Conservation (phyloP, 2,113 vertebrate genomes). For the Emberiza fucata region DNA sequence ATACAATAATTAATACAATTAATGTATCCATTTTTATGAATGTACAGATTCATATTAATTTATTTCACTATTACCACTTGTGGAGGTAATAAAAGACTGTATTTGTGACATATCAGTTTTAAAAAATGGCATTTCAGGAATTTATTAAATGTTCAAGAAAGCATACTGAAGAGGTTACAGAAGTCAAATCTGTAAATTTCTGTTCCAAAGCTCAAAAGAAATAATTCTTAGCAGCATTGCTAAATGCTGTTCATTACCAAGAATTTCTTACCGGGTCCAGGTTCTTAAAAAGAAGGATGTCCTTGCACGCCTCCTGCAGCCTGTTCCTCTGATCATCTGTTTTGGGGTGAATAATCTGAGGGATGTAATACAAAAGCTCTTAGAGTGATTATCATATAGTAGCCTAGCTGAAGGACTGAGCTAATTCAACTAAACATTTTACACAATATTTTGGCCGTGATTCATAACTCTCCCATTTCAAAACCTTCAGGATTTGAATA, state of each 20-base stretch:
- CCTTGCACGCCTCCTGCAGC: constrained; percentile 95
- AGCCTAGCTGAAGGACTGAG: background rate
- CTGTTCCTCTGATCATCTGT: constrained; percentile 96
- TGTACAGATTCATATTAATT: background rate
- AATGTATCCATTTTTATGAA: background rate
- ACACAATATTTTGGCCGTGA: background rate
- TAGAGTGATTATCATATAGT: background rate
- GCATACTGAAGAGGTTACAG: background rate
- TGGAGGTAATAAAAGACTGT: background rate
- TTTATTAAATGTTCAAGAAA: background rate
- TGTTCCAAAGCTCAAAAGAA: background rate
- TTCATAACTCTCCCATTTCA: background rate
- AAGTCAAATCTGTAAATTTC: background rate
- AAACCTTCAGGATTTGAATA: background rate
- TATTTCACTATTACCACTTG: background rate
- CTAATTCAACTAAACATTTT: background rate
- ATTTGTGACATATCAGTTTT: fast-evolving
- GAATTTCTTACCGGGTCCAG: constrained; percentile 87
- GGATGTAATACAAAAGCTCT: constrained; percentile 30
- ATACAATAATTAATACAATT: background rate
- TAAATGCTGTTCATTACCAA: background rate
- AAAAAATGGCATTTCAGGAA: background rate
- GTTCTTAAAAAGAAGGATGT: constrained; percentile 97
- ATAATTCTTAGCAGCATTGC: background rate
- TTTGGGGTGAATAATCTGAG: constrained; percentile 95